Conservation (phyloP, 2,113 vertebrate species). For the Otolemur garnettii region DNA sequence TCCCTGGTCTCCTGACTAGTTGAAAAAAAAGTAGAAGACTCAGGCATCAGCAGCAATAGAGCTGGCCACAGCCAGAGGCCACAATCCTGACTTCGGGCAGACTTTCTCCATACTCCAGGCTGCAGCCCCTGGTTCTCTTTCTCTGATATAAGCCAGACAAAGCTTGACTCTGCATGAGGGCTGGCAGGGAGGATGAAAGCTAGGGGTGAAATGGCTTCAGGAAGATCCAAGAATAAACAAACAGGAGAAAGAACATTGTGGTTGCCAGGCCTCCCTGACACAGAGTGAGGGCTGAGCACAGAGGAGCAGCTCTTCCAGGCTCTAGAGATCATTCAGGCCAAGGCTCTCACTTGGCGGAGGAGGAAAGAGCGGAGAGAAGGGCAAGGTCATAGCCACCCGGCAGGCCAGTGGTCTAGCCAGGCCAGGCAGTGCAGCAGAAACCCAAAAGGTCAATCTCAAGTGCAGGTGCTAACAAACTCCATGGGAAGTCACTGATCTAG, state of each 20-base stretch:
- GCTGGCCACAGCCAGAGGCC: not conserved
- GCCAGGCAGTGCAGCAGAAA: not conserved
- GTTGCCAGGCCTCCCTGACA: not conserved
- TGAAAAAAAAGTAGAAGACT: not conserved
- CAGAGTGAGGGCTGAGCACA: not conserved
- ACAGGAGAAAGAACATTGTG: not conserved
- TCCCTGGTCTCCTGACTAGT: not conserved
- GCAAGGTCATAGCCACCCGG: not conserved
- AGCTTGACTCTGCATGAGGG: not conserved
- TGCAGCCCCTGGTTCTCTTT: not conserved
- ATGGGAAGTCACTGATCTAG: not conserved
- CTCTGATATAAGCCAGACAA: not conserved
- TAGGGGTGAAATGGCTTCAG: not conserved
- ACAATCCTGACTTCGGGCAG: not conserved
- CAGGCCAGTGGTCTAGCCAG: not conserved
- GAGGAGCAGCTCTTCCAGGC: not conserved
- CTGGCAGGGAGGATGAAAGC: slow-evolving; percentile 29
- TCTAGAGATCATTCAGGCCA: not conserved
- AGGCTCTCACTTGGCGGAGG: not conserved
- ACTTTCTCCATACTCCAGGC: not conserved
- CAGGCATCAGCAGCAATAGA: not conserved
- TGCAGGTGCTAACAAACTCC: not conserved
- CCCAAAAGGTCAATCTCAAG: not conserved
- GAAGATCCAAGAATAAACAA: slow-evolving; percentile 29
- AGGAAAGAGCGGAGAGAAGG: not conserved